Evolutionary conservation across 2,888 invertebrate genomes (phyloP).

Genomic region (Tetragonisca angustula): DNA sequence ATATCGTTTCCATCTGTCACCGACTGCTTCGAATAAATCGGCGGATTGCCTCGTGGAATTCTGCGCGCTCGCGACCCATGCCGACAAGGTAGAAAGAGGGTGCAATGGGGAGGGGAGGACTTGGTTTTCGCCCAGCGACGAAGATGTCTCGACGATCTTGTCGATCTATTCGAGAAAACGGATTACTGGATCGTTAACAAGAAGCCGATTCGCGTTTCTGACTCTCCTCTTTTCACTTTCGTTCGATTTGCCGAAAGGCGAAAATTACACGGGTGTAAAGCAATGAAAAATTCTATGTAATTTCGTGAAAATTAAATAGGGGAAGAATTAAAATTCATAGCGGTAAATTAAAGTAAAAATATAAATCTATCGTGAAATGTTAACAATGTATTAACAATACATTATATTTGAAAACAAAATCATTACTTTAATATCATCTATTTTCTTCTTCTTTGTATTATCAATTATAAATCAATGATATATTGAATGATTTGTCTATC

Average conservation of each 20-base stretch:
- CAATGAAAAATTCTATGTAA: no score
- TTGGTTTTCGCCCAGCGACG: not conserved
- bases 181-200: constrained; percentile 60
- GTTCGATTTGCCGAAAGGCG: not conserved
- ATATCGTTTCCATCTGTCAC: constrained; percentile 65
- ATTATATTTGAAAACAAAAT: no score
- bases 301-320: no score
- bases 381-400: no score
- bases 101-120: not conserved
- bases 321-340: no score
- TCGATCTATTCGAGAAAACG: constrained; percentile 21
- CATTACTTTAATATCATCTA: no score
- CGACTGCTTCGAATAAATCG: constrained; percentile 66
- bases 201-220: not conserved
- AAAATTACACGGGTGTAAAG: no score
- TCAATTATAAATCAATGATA: no score
- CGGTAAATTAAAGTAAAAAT: no score
- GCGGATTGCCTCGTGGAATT: constrained; percentile 51
- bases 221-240: not conserved
- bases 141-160: constrained; percentile 36
- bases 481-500: no score
- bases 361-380: no score
- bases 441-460: no score
- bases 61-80: not conserved
- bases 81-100: not conserved